Percentiles rank a stretch among this genome's conserved stretches.
phyloP scores from a whole-genome alignment of 2,113 vertebrate genomes.

The Mugil cephalus region DNA sequence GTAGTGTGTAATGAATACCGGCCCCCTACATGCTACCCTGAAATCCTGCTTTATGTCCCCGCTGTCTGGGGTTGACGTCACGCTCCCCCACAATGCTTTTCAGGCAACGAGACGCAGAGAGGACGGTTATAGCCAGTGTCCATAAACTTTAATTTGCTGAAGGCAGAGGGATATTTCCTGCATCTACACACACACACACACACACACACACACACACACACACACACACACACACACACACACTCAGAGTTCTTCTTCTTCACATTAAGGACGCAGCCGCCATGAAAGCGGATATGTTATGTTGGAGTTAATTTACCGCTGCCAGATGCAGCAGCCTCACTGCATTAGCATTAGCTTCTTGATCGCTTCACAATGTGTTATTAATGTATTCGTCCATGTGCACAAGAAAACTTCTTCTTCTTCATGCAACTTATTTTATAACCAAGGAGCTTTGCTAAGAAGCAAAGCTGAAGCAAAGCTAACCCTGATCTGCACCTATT shows the following conservation, averaged over 20 bases:
- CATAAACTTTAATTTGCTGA: constrained; percentile 70
- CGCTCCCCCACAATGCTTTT: constrained; percentile 55
- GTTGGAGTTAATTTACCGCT: constrained; percentile 35
- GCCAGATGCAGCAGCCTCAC: constrained; percentile 35
- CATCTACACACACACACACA: constrained; percentile 1
- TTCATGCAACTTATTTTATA: too few species aligned
- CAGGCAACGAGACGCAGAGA: constrained; percentile 35
- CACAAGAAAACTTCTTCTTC: constrained; percentile 11
- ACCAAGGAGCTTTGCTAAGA: too few species aligned
- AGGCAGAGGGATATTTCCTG: constrained; percentile 55
- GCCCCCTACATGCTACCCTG: constrained; percentile 37
- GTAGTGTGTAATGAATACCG: constrained; percentile 60
- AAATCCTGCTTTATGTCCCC: constrained; percentile 66
- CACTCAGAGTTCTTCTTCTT: not conserved
- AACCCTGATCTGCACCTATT: too few species aligned
- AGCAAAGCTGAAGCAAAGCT: too few species aligned
- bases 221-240: not conserved
- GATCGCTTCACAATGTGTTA: not conserved
- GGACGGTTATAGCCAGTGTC: constrained; percentile 37
- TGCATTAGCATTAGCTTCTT: constrained; percentile 3
- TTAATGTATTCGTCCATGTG: constrained; percentile 7
- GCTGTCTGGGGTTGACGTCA: constrained; percentile 66
- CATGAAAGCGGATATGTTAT: constrained; percentile 38
- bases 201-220: not conserved
- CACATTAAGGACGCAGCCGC: constrained; percentile 1